Conservation (phyloP, 2,888 invertebrate species). For the Leptinotarsa peninsularis region DNA sequence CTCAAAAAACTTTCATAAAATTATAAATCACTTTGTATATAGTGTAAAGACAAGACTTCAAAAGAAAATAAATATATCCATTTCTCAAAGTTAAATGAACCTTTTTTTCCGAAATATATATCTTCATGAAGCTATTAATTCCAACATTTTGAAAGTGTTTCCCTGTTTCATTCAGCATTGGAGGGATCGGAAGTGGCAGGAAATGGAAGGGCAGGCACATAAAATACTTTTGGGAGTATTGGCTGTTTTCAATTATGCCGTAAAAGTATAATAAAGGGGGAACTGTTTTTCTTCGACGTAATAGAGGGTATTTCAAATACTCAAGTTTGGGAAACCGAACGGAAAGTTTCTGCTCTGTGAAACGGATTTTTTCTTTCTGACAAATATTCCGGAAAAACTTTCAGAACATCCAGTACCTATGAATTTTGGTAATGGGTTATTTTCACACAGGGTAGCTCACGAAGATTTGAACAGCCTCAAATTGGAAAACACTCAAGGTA, state of each 20-base stretch:
- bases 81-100: neutral
- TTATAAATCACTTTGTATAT: too few species aligned
- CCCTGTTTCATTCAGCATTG: neutral
- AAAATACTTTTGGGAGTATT: constrained; percentile 37
- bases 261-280: constrained; percentile 29
- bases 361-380: neutral
- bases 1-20: too few species aligned
- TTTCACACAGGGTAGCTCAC: too few species aligned
- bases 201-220: constrained; percentile 3
- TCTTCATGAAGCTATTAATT: neutral
- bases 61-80: neutral
- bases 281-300: neutral
- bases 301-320: neutral
- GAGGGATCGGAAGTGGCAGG: neutral
- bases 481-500: too few species aligned
- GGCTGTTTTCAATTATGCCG: constrained; percentile 37
- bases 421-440: too few species aligned
- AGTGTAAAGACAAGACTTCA: neutral
- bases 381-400: constrained; percentile 22
- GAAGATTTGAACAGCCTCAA: too few species aligned
- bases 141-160: neutral
- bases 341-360: neutral
- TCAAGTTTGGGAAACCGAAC: neutral
- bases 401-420: too few species aligned
- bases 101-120: neutral